A percentile compares a stretch with the other conserved stretches of the same genome.
Evolutionary conservation across 2,888 invertebrate genomes (phyloP).

Genomic region (Drosophila tanythrix): DNA sequence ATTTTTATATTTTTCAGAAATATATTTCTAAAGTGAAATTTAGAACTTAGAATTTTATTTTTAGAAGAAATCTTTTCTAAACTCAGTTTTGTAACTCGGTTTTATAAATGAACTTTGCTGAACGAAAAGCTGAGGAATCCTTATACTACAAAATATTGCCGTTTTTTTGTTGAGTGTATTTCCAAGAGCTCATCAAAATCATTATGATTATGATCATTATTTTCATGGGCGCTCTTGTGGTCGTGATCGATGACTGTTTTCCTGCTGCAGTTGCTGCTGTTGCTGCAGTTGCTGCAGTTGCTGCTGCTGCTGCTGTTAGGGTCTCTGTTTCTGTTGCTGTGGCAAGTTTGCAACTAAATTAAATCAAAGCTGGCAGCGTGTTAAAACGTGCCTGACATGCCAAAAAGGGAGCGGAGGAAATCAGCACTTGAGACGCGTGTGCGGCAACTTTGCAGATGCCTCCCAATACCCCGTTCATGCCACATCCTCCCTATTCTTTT

Average conservation of each 20-base stretch:
- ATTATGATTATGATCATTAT: slow-evolving; percentile 11
- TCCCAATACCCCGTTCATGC: too few relatives aligned
- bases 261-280: slow-evolving; percentile 35
- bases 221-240: slow-evolving; percentile 35
- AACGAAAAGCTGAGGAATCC: background rate
- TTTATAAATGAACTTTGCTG: background rate
- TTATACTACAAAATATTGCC: background rate
- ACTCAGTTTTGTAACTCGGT: background rate
- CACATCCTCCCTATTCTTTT: background rate
- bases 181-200: slow-evolving; percentile 13
- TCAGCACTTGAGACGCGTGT: slow-evolving; percentile 75
- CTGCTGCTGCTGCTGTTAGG: background rate
- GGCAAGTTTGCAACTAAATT: slow-evolving; percentile 75
- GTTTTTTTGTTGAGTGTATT: slow-evolving; percentile 1
- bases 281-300: background rate
- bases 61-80: background rate
- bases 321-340: slow-evolving; percentile 19
- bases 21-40: background rate
- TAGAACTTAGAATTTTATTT: background rate
- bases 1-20: background rate
- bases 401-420: slow-evolving; percentile 63
- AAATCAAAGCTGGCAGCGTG: slow-evolving; percentile 81
- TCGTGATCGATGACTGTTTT: slow-evolving; percentile 72
- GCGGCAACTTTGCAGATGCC: slow-evolving; percentile 23
- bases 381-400: slow-evolving; percentile 80